phyloP scores from a whole-genome alignment of 2,888 invertebrate genomes.

The Athrips mouffetella region DNA sequence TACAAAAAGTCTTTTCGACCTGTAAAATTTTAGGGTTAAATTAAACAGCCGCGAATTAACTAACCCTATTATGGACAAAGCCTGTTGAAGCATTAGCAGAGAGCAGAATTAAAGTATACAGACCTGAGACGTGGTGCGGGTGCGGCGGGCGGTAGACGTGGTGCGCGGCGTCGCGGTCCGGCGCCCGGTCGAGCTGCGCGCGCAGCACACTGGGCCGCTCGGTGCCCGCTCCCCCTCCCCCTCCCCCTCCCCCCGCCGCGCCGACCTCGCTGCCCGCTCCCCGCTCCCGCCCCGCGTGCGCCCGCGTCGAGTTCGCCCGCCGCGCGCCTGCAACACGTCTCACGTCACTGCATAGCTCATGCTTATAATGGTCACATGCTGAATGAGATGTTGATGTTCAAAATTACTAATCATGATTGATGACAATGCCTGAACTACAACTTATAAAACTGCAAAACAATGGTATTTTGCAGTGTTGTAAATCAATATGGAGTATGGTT shows the following conservation, averaged over 20 bases:
- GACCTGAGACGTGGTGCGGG: constrained; percentile 27
- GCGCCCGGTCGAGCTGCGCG: constrained; percentile 70
- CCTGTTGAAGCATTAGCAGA: not conserved
- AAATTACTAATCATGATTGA: not conserved
- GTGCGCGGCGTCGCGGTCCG: constrained; percentile 65
- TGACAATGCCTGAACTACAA: not conserved
- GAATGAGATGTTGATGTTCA: not conserved
- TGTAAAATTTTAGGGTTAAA: too few relatives aligned
- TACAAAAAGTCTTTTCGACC: too few relatives aligned
- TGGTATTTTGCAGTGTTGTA: too few relatives aligned
- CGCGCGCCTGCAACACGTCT: constrained; percentile 30
- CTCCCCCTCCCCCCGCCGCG: constrained; percentile 31
- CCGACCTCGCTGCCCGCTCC: constrained; percentile 47
- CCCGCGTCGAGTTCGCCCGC: constrained; percentile 34
- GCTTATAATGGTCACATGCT: not conserved
- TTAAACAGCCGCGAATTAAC: too few relatives aligned
- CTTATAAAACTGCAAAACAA: too few relatives aligned
- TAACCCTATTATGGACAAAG: too few relatives aligned
- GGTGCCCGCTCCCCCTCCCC: constrained; percentile 39
- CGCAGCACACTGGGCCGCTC: constrained; percentile 73
- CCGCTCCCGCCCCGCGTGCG: constrained; percentile 30
- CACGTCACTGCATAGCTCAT: constrained; percentile 33
- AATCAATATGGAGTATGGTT: too few relatives aligned
- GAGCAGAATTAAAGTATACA: not conserved
- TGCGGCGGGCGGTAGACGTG: constrained; percentile 53